Conservation (phyloP, 1,140 invertebrate species). For the Gryon sp. region DNA sequence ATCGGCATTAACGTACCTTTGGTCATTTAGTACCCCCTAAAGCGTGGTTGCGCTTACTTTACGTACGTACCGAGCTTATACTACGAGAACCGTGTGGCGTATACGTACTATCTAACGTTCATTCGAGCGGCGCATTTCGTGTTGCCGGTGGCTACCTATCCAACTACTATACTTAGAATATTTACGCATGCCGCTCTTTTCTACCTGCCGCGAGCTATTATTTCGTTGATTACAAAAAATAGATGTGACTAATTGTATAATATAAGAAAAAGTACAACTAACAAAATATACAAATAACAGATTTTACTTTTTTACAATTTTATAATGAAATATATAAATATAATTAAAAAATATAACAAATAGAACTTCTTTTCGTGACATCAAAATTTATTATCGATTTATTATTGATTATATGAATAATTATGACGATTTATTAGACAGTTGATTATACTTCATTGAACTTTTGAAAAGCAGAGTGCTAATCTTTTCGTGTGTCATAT, state of each 20-base stretch:
- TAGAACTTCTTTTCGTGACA: no score
- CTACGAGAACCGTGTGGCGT: no score
- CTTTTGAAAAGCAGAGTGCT: no score
- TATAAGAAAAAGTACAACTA: background rate
- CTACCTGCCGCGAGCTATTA: slow-evolving; percentile 24
- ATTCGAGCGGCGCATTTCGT: slow-evolving; percentile 20
- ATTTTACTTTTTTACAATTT: no score
- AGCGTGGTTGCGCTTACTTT: slow-evolving; percentile 40
- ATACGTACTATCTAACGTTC: slow-evolving; percentile 46
- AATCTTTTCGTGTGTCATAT: slow-evolving; percentile 4
- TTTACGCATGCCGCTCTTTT: slow-evolving; percentile 18
- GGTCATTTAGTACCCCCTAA: slow-evolving; percentile 46
- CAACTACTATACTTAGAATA: slow-evolving; percentile 16
- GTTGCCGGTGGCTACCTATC: slow-evolving; percentile 28
- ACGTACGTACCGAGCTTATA: slow-evolving; percentile 45
- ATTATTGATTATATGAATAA: no score
- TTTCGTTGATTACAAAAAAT: slow-evolving; percentile 8
- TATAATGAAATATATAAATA: no score
- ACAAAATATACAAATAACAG: slow-evolving; percentile 22
- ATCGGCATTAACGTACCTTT: slow-evolving; percentile 55
- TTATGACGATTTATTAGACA: no score
- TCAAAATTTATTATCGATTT: no score
- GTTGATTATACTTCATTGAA: background rate
- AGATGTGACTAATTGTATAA: no score
- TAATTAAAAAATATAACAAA: no score